Conservation (phyloP, 2,113 vertebrate species). For the Mesocricetus auratus region DNA sequence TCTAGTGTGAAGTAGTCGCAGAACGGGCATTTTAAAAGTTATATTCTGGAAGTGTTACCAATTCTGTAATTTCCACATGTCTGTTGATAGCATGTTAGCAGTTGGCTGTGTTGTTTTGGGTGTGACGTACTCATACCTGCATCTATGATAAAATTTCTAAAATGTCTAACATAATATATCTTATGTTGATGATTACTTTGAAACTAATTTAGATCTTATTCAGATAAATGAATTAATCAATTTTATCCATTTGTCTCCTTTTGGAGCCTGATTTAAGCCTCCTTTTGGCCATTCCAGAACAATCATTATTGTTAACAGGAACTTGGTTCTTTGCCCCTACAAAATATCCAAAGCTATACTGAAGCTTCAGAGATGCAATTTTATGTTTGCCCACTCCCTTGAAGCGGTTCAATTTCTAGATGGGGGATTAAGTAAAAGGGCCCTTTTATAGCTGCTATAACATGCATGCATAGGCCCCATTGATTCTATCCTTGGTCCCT, state of each 20-base stretch:
- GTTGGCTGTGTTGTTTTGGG: not conserved
- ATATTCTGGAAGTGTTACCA: not conserved
- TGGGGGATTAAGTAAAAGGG: not conserved
- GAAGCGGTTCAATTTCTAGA: not conserved
- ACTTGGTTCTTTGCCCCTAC: too few species aligned
- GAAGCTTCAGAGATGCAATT: not conserved
- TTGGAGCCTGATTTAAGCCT: not conserved
- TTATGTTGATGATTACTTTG: not conserved
- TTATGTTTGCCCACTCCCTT: not conserved
- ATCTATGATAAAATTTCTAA: not conserved
- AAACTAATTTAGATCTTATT: not conserved
- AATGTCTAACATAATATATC: not conserved
- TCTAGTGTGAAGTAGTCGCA: not conserved
- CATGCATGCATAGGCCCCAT: fast-evolving
- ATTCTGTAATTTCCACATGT: not conserved
- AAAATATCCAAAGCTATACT: not conserved
- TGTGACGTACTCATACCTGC: not conserved
- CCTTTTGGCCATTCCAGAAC: not conserved
- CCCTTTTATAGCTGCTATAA: not conserved
- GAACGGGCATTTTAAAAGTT: too few species aligned
- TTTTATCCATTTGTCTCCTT: not conserved
- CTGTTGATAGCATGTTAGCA: not conserved
- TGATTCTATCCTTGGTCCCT: not conserved
- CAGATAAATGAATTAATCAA: not conserved
- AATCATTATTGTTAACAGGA: not conserved